These are phyloP conservation scores for Chionodraco myersi DNA, from an alignment of 2,113 vertebrate genomes.

Conservation along the genomic window DNA sequence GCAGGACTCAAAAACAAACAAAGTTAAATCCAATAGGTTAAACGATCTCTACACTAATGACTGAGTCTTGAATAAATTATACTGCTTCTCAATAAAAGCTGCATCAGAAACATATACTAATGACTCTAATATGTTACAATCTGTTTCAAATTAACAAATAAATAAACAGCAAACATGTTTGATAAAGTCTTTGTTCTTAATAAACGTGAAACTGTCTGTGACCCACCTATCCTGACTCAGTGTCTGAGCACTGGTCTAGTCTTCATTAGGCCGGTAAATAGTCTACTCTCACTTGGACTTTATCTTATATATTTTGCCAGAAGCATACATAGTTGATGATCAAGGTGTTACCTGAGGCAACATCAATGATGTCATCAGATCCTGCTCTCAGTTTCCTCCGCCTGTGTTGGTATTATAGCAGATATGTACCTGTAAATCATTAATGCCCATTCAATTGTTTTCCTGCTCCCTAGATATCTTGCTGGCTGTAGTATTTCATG, in stretches of 20 bases:
- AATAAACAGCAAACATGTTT: background rate
- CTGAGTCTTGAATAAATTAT: background rate
- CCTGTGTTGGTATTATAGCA: slow-evolving; percentile 81
- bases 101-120: background rate
- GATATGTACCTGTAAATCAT: slow-evolving; percentile 83
- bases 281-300: slow-evolving; percentile 74
- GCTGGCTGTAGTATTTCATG: slow-evolving; percentile 76
- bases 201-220: slow-evolving; percentile 23
- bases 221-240: slow-evolving; percentile 10
- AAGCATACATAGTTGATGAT: slow-evolving; percentile 81
- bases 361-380: slow-evolving; percentile 79
- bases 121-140: background rate
- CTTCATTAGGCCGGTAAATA: slow-evolving; percentile 32
- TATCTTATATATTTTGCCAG: slow-evolving; percentile 73
- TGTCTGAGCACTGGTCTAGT: slow-evolving; percentile 27
- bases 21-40: background rate
- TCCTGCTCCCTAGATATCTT: slow-evolving; percentile 65
- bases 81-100: no score
- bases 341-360: slow-evolving; percentile 80
- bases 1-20: background rate
- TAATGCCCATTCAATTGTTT: slow-evolving; percentile 78
- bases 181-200: background rate
- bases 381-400: slow-evolving; percentile 74
- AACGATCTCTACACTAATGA: background rate
- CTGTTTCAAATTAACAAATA: background rate